phyloP scores from a whole-genome alignment of 2,113 vertebrate species.

The Andinoacara biseriatus region DNA sequence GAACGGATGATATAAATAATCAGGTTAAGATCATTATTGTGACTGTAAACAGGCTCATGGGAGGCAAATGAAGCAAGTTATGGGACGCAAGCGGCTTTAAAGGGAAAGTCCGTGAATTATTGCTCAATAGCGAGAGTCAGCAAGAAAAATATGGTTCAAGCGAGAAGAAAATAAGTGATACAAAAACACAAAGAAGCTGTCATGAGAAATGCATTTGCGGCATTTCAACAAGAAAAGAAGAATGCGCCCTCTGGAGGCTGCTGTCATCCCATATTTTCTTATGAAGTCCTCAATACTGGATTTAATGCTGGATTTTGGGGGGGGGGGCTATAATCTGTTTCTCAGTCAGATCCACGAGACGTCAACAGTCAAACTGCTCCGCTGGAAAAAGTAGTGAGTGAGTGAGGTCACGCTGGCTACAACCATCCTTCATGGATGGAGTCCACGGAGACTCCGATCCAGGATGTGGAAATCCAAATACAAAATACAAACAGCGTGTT shows the following conservation, averaged over 20 bases:
- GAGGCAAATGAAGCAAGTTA: slow-evolving; percentile 21
- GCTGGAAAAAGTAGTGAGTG: background rate
- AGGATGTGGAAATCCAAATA: background rate
- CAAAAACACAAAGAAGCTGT: background rate
- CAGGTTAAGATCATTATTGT: slow-evolving; percentile 16
- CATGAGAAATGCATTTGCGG: background rate
- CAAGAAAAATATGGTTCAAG: slow-evolving; percentile 8
- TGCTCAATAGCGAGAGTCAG: background rate
- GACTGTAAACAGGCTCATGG: background rate
- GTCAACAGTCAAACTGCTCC: background rate
- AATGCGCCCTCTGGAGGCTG: background rate
- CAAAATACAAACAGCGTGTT: background rate
- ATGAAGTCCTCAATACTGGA: too few relatives aligned
- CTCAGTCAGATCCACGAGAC: background rate
- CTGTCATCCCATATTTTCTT: background rate
- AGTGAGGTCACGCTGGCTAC: background rate
- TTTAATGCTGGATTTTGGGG: too few relatives aligned
- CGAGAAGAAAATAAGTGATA: background rate
- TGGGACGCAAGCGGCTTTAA: slow-evolving; percentile 26
- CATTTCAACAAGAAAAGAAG: background rate
- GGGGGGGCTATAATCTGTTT: background rate
- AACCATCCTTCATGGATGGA: background rate
- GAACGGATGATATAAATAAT: slow-evolving; percentile 15
- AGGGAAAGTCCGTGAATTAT: slow-evolving; percentile 16
- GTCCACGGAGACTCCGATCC: background rate